Evolutionary conservation across 2,113 vertebrate genomes (phyloP).

Genomic region (Ophiodon elongatus): DNA sequence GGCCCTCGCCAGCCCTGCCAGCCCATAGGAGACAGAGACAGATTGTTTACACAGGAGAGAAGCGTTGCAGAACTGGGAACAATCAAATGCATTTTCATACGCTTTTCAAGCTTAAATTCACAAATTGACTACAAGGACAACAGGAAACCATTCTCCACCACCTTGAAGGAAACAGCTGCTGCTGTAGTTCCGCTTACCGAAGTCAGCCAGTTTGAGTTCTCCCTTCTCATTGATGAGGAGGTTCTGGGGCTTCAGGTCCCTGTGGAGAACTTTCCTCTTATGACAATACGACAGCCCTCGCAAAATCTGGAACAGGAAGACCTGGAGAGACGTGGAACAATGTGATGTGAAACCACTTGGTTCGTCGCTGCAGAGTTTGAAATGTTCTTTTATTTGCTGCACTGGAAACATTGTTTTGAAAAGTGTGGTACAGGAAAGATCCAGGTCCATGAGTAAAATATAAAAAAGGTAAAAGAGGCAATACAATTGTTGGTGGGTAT

Average conservation of each 20-base stretch:
- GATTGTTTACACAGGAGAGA: neutral
- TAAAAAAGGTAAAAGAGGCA: too few species aligned
- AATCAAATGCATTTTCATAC: neutral
- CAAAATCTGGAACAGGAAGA: slow-evolving; percentile 98
- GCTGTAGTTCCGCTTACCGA: slow-evolving; percentile 84
- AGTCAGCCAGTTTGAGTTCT: slow-evolving; percentile 97
- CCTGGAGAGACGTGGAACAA: slow-evolving; percentile 77
- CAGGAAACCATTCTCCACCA: neutral
- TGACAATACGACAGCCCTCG: slow-evolving; percentile 98
- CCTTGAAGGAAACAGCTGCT: neutral
- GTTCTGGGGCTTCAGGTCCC: slow-evolving; percentile 98
- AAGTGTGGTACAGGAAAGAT: too few species aligned
- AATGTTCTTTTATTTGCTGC: neutral
- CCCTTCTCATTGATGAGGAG: slow-evolving; percentile 97
- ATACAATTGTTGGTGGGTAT: too few species aligned
- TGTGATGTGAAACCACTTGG: neutral
- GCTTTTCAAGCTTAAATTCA: neutral
- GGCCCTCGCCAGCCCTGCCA: slow-evolving; percentile 92
- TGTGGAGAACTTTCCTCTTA: slow-evolving; percentile 95
- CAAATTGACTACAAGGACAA: neutral
- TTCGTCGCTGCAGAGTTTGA: neutral
- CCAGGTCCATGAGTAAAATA: too few species aligned
- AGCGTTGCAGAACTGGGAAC: neutral
- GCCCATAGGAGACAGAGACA: slow-evolving; percentile 1
- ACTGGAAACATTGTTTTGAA: neutral